Evolutionary conservation across 1,140 invertebrate genomes (phyloP).

Genomic region (Cotesia typhae): DNA sequence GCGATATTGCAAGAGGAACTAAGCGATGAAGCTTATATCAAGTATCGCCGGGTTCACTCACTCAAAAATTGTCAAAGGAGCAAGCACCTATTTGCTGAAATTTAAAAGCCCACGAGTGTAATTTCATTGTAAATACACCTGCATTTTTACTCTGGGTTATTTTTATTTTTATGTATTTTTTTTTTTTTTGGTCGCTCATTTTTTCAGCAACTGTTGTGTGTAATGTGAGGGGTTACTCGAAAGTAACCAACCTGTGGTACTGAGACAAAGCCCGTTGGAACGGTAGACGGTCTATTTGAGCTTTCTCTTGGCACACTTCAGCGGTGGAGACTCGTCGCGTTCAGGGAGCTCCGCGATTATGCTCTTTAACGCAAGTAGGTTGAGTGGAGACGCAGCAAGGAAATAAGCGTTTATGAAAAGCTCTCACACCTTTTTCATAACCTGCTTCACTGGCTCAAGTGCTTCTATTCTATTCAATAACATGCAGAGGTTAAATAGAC

Average conservation of each 20-base stretch:
- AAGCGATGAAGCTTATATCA: background rate
- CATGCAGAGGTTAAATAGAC: no score
- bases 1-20: background rate
- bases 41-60: background rate
- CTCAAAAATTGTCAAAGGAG: constrained; percentile 13
- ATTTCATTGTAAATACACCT: constrained; percentile 23
- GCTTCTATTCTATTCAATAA: no score
- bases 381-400: no score
- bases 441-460: no score
- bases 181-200: constrained; percentile 9
- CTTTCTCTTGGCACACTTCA: constrained; percentile 3
- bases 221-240: background rate
- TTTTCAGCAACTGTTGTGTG: background rate
- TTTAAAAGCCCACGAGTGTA: constrained; percentile 25
- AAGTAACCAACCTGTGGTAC: background rate
- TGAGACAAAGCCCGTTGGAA: background rate
- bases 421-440: no score
- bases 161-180: constrained; percentile 3
- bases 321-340: no score
- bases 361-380: no score
- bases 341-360: no score
- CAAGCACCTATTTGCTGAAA: background rate
- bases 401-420: no score
- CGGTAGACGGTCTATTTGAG: constrained; percentile 27
- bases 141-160: constrained; percentile 7